Base-by-base conservation (phyloP, 1,140 invertebrate species). In the Panagrolaimus sp. region DNA sequence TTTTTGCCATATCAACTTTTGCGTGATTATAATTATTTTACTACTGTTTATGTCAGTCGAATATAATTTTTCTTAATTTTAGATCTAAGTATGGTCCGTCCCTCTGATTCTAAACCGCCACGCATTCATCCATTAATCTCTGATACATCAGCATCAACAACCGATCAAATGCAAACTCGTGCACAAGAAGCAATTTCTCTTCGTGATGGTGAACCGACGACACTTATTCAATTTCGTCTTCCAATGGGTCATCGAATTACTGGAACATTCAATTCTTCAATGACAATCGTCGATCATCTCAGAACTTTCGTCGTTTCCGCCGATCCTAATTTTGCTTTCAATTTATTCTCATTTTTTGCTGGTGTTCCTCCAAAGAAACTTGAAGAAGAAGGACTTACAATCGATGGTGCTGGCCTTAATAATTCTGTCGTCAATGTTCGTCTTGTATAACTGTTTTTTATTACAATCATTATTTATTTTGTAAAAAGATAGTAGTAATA, bases 241-340 rank as follows among this genome's bases (percentile, higher is more conserved):
- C 51, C 51, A 11, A 57, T 25, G 20, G 51, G 51, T 27, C 51
- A 57, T 57, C 51, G 51, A 20, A 57, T 57, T 27, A 57, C 51
- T 20, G 51, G 51, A 13, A 57, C 27, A 20, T 57, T 57, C 51
- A 25, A 20, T 20, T 16, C 51, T 9, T 20, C 20, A 9, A 8
- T 25, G 20, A 57, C 51, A 0, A 16, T 57, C n/a, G 20, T 25
- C 13, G 20, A 57, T 57, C 51, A 57, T 27, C 20, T 57, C 9
- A 14, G 51, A 57, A 57, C 51, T 23, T 57, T 57, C n/a, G 51
- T 57, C n/a, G 51, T 57, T 57, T 57, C 51, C 11, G 51, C 51
- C 8, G 51, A 57, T 13, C 51, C 51, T 0, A 11, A 14, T 9
- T 57, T 57, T 20, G 27, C 20, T 27, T 57, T 25, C n/a, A 20